Percentiles rank a stretch among this genome's conserved stretches.
phyloP scores from a whole-genome alignment of 2,888 invertebrate genomes.

The Spilarctia lutea region DNA sequence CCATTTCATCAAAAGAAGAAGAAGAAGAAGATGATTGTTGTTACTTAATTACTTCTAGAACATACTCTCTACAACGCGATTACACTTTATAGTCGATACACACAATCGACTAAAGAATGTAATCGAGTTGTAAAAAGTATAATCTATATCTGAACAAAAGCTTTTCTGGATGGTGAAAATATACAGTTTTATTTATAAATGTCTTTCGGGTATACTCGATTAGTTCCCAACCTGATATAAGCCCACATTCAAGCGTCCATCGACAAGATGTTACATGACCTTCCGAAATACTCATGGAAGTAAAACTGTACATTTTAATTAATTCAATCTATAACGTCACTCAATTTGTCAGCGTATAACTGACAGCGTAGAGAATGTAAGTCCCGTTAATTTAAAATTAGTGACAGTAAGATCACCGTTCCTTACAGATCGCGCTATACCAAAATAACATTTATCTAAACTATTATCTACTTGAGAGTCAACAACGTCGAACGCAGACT shows the following conservation, averaged over 20 bases:
- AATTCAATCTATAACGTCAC: conserved; percentile 7
- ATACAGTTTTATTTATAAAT: not conserved
- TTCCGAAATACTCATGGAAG: not conserved
- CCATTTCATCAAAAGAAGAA: too few species aligned
- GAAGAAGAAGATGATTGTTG: not conserved
- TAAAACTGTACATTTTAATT: not conserved
- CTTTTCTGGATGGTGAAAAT: not conserved
- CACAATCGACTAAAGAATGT: not conserved
- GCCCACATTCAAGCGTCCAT: not conserved
- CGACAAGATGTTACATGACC: not conserved
- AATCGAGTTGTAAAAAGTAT: not conserved
- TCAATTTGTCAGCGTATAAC: conserved; percentile 22
- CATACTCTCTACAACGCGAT: not conserved
- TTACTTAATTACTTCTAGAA: conserved; percentile 1
- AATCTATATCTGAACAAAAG: not conserved
- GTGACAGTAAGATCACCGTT: conserved; percentile 75
- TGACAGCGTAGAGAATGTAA: conserved; percentile 32
- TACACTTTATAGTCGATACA: not conserved
- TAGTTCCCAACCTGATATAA: not conserved
- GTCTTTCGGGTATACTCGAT: not conserved
- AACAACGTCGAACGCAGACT: conserved; percentile 83
- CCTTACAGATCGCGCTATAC: conserved; percentile 72
- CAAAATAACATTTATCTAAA: conserved; percentile 79
- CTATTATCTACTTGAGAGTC: conserved; percentile 78
- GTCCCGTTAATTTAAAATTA: conserved; percentile 74